A percentile compares a stretch with the other conserved stretches of the same genome.
Evolutionary conservation across 2,113 vertebrate genomes (phyloP).

Genomic region (Lagopus muta): DNA sequence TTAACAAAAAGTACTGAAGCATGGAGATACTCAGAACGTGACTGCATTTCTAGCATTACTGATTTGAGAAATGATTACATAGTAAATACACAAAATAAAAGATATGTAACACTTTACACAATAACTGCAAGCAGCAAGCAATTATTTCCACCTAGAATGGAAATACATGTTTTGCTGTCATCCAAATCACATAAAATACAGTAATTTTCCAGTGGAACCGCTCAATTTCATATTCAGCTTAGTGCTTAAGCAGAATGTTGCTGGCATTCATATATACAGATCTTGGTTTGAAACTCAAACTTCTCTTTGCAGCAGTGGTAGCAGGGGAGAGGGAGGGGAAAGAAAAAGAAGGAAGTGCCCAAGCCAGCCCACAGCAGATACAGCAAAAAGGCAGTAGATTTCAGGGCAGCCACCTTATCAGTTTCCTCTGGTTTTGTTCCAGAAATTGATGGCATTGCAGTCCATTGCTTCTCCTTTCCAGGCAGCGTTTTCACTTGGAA

Average conservation of each 20-base stretch:
- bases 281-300: neutral
- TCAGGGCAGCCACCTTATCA: conserved; percentile 78
- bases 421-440: conserved; percentile 72
- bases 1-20: neutral
- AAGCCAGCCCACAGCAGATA: conserved; percentile 52
- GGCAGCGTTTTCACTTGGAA: conserved; percentile 73
- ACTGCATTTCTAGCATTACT: neutral
- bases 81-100: neutral
- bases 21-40: neutral
- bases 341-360: neutral
- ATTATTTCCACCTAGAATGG: neutral
- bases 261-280: neutral
- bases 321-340: neutral
- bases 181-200: neutral
- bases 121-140: neutral
- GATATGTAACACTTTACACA: neutral
- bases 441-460: conserved; percentile 46
- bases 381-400: conserved; percentile 49
- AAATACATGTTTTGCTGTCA: neutral
- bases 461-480: conserved; percentile 73
- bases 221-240: neutral
- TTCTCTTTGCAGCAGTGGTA: neutral
- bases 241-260: neutral
- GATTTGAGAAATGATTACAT: neutral
- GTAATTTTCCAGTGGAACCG: neutral